Evolutionary conservation across 2,113 vertebrate species (phyloP).

Genomic region (Hippocampus guttulatus): DNA sequence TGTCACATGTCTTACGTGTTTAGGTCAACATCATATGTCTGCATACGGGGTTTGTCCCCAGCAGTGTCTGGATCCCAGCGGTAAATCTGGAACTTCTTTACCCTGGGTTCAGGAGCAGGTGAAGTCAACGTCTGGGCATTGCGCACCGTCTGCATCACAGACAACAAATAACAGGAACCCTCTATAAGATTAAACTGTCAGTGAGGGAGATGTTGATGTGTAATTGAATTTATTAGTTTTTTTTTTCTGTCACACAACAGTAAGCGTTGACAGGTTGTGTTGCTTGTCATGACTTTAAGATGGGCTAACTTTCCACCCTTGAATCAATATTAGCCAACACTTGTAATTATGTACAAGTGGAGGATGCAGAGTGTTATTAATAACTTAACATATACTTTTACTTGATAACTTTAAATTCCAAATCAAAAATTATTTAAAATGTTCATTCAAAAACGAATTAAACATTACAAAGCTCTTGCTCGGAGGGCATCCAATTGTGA

Average conservation of each 20-base stretch:
- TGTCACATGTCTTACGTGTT: slow-evolving; percentile 72
- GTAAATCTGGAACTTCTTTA: slow-evolving; percentile 92
- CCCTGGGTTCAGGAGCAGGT: slow-evolving; percentile 57
- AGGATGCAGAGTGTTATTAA: too few species aligned
- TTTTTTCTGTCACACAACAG: too few species aligned
- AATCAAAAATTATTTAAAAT: too few species aligned
- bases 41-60: slow-evolving; percentile 89
- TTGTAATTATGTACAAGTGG: too few species aligned
- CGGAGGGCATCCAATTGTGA: not conserved
- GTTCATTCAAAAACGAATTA: too few species aligned
- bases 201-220: not conserved
- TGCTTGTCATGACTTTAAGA: too few species aligned
- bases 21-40: slow-evolving; percentile 86
- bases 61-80: slow-evolving; percentile 89
- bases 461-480: too few species aligned
- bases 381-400: too few species aligned
- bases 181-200: not conserved
- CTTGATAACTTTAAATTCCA: too few species aligned
- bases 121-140: slow-evolving; percentile 74
- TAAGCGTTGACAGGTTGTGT: too few species aligned
- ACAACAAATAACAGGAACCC: not conserved
- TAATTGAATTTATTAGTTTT: not conserved
- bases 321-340: too few species aligned
- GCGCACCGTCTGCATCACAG: slow-evolving; percentile 65
- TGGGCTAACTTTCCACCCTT: too few species aligned